These are phyloP conservation scores for Gambusia yucatana DNA, from an alignment of 2,797 vertebrate species.

Conservation along the genomic window DNA sequence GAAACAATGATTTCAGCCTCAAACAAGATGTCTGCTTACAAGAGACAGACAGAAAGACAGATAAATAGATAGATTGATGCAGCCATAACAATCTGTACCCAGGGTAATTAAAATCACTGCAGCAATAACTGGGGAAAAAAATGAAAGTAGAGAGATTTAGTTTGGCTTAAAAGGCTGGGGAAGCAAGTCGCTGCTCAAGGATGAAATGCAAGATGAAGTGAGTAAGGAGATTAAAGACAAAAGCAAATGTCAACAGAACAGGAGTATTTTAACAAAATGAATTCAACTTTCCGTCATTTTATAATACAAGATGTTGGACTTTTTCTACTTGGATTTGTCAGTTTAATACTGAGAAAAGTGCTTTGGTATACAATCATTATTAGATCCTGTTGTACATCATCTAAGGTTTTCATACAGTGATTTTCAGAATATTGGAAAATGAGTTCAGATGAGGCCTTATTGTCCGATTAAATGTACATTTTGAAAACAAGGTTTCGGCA, in stretches of 20 bases:
- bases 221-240: constrained; percentile 50
- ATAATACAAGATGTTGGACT: constrained; percentile 8
- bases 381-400: neutral
- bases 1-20: constrained; percentile 14
- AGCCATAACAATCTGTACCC: constrained; percentile 9
- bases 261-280: constrained; percentile 43
- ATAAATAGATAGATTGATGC: neutral
- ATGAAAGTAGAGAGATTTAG: constrained; percentile 3
- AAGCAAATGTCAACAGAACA: constrained; percentile 48
- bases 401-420: neutral
- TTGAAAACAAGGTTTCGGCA: neutral
- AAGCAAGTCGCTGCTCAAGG: constrained; percentile 27
- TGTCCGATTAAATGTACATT: neutral
- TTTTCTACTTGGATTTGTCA: constrained; percentile 22
- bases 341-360: constrained; percentile 18
- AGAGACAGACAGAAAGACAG: too few species aligned
- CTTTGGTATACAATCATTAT: neutral
- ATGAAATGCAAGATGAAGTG: constrained; percentile 28
- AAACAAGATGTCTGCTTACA: constrained; percentile 27
- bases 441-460: neutral
- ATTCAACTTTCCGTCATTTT: constrained; percentile 29
- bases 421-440: neutral
- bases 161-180: constrained; percentile 17
- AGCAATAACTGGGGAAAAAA: neutral
- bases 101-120: constrained; percentile 11